These are phyloP conservation scores for Anarsia innoxiella DNA, from an alignment of 2,888 invertebrate species.

Conservation along the genomic window DNA sequence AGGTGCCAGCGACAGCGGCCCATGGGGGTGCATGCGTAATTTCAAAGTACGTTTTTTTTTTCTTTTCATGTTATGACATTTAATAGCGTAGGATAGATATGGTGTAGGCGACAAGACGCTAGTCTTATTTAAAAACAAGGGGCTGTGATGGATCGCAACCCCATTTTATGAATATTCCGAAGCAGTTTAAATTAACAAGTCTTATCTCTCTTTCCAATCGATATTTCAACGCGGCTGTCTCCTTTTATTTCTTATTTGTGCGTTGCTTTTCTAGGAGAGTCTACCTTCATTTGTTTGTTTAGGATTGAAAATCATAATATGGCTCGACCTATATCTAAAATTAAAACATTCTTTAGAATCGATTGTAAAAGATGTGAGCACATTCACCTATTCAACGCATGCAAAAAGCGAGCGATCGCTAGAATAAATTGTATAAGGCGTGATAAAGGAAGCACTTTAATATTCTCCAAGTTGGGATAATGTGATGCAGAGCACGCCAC, in stretches of 20 bases:
- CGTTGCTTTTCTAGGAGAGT: too few species aligned
- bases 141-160: conserved; percentile 13
- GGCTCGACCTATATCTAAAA: too few species aligned
- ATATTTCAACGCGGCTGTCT: too few species aligned
- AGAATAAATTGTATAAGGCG: too few species aligned
- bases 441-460: conserved; percentile 11
- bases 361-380: too few species aligned
- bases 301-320: too few species aligned
- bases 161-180: conserved; percentile 15
- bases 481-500: conserved; percentile 26
- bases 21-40: conserved; percentile 64
- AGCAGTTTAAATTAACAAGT: conserved; percentile 12
- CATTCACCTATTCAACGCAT: too few species aligned
- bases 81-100: conserved; percentile 35
- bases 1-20: conserved; percentile 52
- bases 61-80: conserved; percentile 52
- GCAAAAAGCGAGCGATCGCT: too few species aligned
- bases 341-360: too few species aligned
- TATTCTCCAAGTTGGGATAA: conserved; percentile 15
- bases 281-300: too few species aligned
- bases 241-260: too few species aligned
- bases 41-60: conserved; percentile 45
- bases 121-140: conserved; percentile 8
- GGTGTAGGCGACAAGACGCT: conserved; percentile 20
- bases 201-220: too few species aligned